Evolutionary conservation across 2,888 invertebrate genomes (phyloP), one percentile per base, ranked within the genome.

Genomic region (Dicranocentrus wangi): DNA sequence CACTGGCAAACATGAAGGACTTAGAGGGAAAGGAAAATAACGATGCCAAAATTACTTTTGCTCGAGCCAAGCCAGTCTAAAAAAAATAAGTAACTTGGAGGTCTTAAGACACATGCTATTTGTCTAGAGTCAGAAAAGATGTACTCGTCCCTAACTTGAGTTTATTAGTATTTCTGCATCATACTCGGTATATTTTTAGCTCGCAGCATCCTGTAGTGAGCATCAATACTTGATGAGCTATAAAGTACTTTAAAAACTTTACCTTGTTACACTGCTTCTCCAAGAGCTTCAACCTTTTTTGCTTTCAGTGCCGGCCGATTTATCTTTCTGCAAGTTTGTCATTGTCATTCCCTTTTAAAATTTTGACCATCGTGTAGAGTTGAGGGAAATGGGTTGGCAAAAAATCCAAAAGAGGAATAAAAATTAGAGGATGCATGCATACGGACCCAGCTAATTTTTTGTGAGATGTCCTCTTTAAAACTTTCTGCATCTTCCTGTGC

Each of bases 161-260:
- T n/a, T n/a, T n/a, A 28, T 15, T 17, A 27, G 28, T 60, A 55
- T 25, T 60, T 60, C 28, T 60, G 1, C 60, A 28, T n/a, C 27
- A 15, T 17, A 58, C 2, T 1, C 7, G 27, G 60, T n/a, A 28
- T 60, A 60, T 60, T 60, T 60, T 60, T 60, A 60, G 60, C 27
- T 7, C 53, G 21, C 53, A 8, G 5, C n/a, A n/a, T n/a, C n/a
- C 43, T n/a, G n/a, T 53, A 19, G 19, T 21, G 2, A 21, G 53
- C 53, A 60, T 32, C 27, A 60, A 60, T 60, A 32, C 60, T 60
- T 60, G 60, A 60, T 60, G 60, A 28, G 28, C 21, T 21, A 2
- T 17, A 3, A 53, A 53, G 8, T 47, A 5, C 47, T 47, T 47
- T n/a, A n/a, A n/a, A 47, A 47, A 47, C 8, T 47, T 47, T 47